Percentiles rank a stretch among this genome's conserved stretches.
phyloP scores from a whole-genome alignment of 2,888 invertebrate species.

The Papilio elwesi region DNA sequence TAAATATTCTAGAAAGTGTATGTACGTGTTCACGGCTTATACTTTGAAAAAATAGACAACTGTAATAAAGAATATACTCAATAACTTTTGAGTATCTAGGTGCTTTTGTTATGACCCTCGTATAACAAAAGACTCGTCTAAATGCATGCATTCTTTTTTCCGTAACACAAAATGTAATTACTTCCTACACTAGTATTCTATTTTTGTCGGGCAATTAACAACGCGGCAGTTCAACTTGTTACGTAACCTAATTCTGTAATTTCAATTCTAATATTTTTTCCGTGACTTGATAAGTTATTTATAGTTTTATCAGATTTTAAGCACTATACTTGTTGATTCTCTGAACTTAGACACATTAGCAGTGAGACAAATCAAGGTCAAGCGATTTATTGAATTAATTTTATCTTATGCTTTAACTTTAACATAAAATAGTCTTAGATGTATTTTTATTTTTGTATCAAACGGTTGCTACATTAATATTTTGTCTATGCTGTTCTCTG shows the following conservation, averaged over 20 bases:
- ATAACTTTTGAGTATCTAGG: too few relatives aligned
- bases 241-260: not conserved
- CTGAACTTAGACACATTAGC: slow-evolving; percentile 13
- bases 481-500: too few relatives aligned
- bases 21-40: too few relatives aligned
- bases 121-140: not conserved
- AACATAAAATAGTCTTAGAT: too few relatives aligned
- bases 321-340: not conserved
- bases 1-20: too few relatives aligned
- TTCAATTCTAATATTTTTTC: not conserved
- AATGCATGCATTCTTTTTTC: not conserved
- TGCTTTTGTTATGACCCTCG: too few relatives aligned
- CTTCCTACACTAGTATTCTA: slow-evolving; percentile 5
- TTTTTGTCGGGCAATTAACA: slow-evolving; percentile 1
- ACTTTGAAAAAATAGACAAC: too few relatives aligned
- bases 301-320: slow-evolving; percentile 12
- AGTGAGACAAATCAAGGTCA: slow-evolving; percentile 6
- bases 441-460: too few relatives aligned
- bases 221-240: not conserved
- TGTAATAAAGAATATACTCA: too few relatives aligned
- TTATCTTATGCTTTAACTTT: too few relatives aligned
- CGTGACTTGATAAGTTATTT: slow-evolving; percentile 12
- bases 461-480: too few relatives aligned
- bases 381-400: not conserved
- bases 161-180: slow-evolving; percentile 5